Evolutionary conservation across 2,888 invertebrate species (phyloP).

Genomic region (Polia nebulosa): DNA sequence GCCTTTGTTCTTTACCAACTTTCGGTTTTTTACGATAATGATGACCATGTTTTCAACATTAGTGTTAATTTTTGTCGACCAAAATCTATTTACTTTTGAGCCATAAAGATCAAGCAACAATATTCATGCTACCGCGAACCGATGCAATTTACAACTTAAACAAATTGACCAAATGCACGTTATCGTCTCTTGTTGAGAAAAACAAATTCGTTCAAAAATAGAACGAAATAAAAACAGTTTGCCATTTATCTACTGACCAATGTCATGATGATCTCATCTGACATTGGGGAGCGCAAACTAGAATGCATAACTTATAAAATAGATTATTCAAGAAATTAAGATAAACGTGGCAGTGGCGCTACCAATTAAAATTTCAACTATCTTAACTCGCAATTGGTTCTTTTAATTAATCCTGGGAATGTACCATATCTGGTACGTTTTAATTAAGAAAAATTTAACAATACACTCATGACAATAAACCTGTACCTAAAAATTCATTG

Average conservation of each 20-base stretch:
- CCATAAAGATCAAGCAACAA: not conserved
- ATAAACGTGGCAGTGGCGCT: not conserved
- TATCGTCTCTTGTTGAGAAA: constrained; percentile 5
- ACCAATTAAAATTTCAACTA: constrained; percentile 26
- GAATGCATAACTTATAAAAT: not conserved
- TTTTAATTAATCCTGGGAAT: constrained; percentile 34
- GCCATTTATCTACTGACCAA: constrained; percentile 28
- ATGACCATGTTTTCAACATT: not conserved
- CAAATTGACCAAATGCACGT: not conserved
- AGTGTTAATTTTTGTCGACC: not conserved
- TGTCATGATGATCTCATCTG: constrained; percentile 45
- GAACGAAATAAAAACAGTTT: constrained; percentile 30
- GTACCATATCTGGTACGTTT: constrained; percentile 2
- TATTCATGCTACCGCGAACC: not conserved
- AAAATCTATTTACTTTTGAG: not conserved
- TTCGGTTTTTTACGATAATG: too few species aligned
- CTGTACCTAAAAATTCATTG: too few species aligned
- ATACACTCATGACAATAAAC: not conserved
- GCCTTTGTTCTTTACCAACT: too few species aligned
- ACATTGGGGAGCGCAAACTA: constrained; percentile 38
- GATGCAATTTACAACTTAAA: constrained; percentile 3
- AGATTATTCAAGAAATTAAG: not conserved
- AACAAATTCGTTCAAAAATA: constrained; percentile 31
- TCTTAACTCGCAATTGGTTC: constrained; percentile 36
- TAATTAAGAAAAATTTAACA: constrained; percentile 20